These are phyloP conservation scores for Xylota sylvarum DNA, from an alignment of 2,888 invertebrate genomes.

Conservation along the genomic window DNA sequence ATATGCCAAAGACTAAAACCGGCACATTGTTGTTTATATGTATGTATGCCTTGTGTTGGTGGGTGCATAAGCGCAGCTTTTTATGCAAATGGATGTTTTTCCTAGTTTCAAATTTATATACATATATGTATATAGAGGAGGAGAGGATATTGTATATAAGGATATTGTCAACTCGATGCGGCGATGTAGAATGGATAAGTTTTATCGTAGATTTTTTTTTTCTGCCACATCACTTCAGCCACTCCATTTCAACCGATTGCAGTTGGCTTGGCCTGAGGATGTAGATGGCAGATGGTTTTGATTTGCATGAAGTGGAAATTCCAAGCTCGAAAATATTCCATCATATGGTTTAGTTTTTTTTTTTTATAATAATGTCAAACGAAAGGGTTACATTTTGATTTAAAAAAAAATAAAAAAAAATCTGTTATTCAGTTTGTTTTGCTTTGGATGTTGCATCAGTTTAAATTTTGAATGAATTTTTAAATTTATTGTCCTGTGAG, in stretches of 20 bases:
- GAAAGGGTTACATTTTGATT: conserved; percentile 37
- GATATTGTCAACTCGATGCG: conserved; percentile 61
- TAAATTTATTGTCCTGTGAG: neutral
- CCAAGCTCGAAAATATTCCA: conserved; percentile 16
- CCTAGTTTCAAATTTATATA: conserved; percentile 1
- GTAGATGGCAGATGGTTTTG: conserved; percentile 33
- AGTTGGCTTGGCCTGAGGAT: conserved; percentile 18
- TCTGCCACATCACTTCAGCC: conserved; percentile 19
- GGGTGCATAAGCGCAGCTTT: conserved; percentile 47
- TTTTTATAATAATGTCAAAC: conserved; percentile 43
- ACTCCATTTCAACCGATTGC: conserved; percentile 37
- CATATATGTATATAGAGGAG: conserved; percentile 9
- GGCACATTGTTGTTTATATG: conserved; percentile 64
- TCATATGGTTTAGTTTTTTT: conserved; percentile 25
- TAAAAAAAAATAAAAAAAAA: no score
- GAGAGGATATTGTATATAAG: conserved; percentile 41
- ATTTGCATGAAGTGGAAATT: conserved; percentile 1
- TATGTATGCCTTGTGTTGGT: conserved; percentile 34
- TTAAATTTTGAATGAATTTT: neutral
- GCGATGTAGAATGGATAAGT: conserved; percentile 60
- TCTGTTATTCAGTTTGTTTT: conserved; percentile 5
- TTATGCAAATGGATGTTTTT: conserved; percentile 65
- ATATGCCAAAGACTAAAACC: conserved; percentile 62
- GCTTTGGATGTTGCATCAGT: neutral
- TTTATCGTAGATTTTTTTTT: conserved; percentile 48